These are phyloP conservation scores for Zaprionus inermis DNA, from an alignment of 1,140 invertebrate species.

Conservation along the genomic window DNA sequence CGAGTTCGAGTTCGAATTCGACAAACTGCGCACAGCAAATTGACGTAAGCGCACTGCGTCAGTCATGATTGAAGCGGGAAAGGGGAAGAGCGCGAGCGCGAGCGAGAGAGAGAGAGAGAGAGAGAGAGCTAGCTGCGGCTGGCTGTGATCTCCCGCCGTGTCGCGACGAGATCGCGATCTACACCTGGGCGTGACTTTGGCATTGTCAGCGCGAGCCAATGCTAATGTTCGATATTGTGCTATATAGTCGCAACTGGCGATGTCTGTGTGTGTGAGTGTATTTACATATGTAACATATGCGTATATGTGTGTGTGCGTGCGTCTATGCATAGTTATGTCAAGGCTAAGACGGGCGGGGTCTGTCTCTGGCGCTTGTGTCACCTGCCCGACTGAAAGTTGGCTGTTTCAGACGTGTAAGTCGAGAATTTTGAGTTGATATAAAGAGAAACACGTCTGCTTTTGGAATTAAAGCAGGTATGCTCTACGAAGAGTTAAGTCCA, in stretches of 20 bases:
- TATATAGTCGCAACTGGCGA: conserved; percentile 6
- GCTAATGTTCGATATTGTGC: conserved; percentile 37
- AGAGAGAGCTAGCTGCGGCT: conserved; percentile 29
- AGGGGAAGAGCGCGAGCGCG: not conserved
- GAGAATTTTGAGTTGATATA: not conserved
- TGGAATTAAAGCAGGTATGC: not conserved
- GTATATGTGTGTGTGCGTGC: conserved; percentile 5
- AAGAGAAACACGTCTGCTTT: not conserved
- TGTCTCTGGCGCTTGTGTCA: conserved; percentile 55
- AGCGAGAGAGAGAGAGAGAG: not conserved
- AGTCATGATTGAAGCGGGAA: conserved; percentile 41
- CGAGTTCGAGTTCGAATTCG: conserved; percentile 46
- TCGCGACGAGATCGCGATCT: conserved; percentile 29
- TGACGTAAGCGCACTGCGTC: conserved; percentile 76
- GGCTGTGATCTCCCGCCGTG: conserved; percentile 36
- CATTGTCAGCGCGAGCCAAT: conserved; percentile 45
- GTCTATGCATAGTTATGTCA: conserved; percentile 40
- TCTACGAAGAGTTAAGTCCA: not conserved
- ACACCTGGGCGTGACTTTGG: conserved; percentile 50
- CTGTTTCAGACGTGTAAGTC: not conserved
- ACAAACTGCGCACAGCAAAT: conserved; percentile 59
- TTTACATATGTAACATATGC: conserved; percentile 35
- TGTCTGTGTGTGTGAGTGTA: conserved; percentile 17
- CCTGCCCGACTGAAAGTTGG: conserved; percentile 34
- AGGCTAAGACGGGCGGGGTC: conserved; percentile 57